Evolutionary conservation across 2,888 invertebrate species (phyloP), one percentile per base, ranked within the genome.

Genomic region (Anarsia innoxiella): DNA sequence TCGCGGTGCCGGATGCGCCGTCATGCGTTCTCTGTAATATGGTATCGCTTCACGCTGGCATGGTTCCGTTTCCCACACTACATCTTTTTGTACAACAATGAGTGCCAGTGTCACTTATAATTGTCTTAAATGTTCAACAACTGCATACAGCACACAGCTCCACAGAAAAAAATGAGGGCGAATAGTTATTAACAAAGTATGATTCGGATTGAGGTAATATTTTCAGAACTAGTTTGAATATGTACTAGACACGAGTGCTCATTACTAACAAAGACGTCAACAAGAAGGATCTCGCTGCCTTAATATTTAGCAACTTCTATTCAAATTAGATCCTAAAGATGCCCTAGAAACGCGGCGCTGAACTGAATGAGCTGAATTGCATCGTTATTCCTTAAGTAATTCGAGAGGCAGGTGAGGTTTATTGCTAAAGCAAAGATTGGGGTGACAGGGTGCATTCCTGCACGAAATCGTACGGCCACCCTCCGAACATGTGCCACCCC

Each of bases 401-500:
- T 27, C 35, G 32, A 12, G 28, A 31, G 31, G 38, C 48, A 50
- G 46, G 46, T 48, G 45, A 44, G 39, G 51, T 49, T 58, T 53
- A 58, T 51, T 54, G 34, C 43, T 46, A 47, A 52, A 48, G 51
- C 49, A 56, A 62, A 65, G 52, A 56, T 53, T 55, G 62, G 65
- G 67, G 70, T 59, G 64, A 62, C 56, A 60, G 49, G 42, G 40
- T 45, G 71, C 75, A 80, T 78, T 82, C 75, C 71, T 63, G 60
- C 74, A 75, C 71, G 77, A 69, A 58, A 60, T 55, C 48, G 59
- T 50, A 47, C 42, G 45, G 48, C 49, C 54, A 53, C 58, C 59
- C 46, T 33, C 40, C 41, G 41, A 56, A 56, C 65, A 56, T 66
- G 66, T 65, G 58, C 61, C 59, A n/a, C n/a, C 41, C 42, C 43